Conservation (phyloP, 1,140 invertebrate genomes). For the Macrobrachium nipponense region DNA sequence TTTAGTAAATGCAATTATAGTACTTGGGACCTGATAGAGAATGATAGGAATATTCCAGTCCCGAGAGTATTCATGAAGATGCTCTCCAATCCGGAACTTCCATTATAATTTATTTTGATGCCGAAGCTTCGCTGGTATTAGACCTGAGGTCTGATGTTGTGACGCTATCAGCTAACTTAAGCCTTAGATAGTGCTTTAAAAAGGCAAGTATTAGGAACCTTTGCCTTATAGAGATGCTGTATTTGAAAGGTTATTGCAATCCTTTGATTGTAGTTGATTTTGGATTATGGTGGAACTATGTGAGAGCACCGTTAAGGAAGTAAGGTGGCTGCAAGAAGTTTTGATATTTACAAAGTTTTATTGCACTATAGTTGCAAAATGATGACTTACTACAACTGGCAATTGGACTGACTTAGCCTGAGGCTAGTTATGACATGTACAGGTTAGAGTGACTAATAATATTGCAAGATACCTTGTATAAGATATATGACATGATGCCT, state of each 20-base stretch:
- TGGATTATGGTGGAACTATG: not conserved
- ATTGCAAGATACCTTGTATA: too few species aligned
- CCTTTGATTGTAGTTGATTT: slow-evolving; percentile 22
- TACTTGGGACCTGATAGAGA: slow-evolving; percentile 19
- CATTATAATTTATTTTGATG: slow-evolving; percentile 12
- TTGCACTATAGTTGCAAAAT: too few species aligned
- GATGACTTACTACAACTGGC: not conserved
- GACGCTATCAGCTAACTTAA: slow-evolving; percentile 42
- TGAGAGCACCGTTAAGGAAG: not conserved
- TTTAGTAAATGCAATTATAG: not conserved
- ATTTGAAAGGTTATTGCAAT: slow-evolving; percentile 10
- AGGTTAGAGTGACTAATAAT: too few species aligned
- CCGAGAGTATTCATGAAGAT: slow-evolving; percentile 42
- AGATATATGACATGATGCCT: too few species aligned
- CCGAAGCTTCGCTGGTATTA: slow-evolving; percentile 23
- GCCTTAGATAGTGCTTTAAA: slow-evolving; percentile 55
- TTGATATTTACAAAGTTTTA: slow-evolving; percentile 25
- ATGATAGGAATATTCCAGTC: slow-evolving; percentile 15
- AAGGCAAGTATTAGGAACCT: slow-evolving; percentile 42
- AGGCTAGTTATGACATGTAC: too few species aligned
- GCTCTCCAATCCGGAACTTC: slow-evolving; percentile 31
- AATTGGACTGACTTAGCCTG: too few species aligned
- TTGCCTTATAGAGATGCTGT: slow-evolving; percentile 32
- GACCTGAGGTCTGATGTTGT: slow-evolving; percentile 20
- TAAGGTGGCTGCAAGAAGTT: not conserved